These are phyloP conservation scores for Lacerta viridis DNA, from an alignment of 2,797 vertebrate species.

Conservation along the genomic window DNA sequence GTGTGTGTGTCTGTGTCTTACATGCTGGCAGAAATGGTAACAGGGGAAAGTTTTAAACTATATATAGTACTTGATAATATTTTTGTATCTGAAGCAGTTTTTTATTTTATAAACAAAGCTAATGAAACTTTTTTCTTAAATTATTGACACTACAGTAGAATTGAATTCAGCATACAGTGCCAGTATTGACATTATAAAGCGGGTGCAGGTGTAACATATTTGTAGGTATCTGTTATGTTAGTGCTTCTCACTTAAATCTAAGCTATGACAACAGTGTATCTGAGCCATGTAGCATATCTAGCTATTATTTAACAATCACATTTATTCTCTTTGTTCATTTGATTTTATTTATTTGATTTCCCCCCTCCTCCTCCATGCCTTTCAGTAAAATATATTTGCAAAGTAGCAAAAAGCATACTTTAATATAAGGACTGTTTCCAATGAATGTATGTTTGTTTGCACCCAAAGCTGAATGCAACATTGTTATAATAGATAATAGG, in stretches of 20 bases:
- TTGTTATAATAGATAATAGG: not conserved
- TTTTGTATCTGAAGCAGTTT: not conserved
- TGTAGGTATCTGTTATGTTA: not conserved
- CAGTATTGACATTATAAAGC: conserved; percentile 22
- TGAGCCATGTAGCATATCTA: not conserved
- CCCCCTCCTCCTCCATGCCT: too few relatives aligned
- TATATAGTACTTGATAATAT: not conserved
- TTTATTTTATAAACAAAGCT: conserved; percentile 29
- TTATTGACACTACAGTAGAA: not conserved
- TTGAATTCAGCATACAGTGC: not conserved
- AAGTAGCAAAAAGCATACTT: not conserved
- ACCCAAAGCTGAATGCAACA: not conserved
- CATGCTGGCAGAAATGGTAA: conserved; percentile 5
- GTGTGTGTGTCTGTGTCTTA: not conserved
- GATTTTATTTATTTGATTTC: not conserved
- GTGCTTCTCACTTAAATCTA: fast-evolving
- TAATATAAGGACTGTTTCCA: not conserved
- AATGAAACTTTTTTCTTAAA: conserved; percentile 11
- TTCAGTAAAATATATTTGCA: too few relatives aligned
- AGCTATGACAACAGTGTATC: not conserved
- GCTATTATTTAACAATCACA: not conserved
- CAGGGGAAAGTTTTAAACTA: not conserved
- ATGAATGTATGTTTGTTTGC: not conserved
- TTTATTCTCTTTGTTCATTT: not conserved
- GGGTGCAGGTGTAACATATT: not conserved